Evolutionary conservation across 2,797 vertebrate genomes (phyloP).

Genomic region (Acrocephalus scirpaceus): DNA sequence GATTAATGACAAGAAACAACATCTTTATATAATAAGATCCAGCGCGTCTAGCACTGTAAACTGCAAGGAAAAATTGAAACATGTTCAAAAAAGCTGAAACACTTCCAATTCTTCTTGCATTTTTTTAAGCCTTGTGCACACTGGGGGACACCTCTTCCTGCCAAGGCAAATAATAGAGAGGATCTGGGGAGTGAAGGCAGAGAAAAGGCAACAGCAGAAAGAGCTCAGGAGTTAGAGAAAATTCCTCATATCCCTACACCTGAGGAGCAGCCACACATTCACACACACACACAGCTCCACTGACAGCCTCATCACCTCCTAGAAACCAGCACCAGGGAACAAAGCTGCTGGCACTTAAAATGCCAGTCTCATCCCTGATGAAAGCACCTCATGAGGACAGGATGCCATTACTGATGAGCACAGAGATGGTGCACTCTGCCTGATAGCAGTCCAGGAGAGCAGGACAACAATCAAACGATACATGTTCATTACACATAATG

Average conservation of each 20-base stretch:
- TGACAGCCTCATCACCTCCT: not conserved
- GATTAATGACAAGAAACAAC: conserved; percentile 68
- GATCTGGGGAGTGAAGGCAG: not conserved
- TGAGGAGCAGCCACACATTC: not conserved
- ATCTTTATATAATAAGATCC: conserved; percentile 64
- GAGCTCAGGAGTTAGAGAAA: not conserved
- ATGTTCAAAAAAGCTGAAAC: conserved; percentile 55
- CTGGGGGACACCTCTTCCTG: conserved; percentile 54
- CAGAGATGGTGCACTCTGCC: not conserved
- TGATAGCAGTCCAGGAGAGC: not conserved
- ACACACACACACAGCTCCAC: not conserved
- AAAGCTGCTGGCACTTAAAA: not conserved
- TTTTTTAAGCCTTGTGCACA: conserved; percentile 45
- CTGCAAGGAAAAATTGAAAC: conserved; percentile 64
- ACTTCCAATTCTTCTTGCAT: conserved; percentile 49
- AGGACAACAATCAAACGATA: not conserved
- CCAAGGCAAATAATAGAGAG: conserved; percentile 39
- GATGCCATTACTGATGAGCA: not conserved
- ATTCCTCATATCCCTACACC: rapidly evolving
- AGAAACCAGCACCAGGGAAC: not conserved
- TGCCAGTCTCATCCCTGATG: not conserved
- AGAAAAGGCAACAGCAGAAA: not conserved
- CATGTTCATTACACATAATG: not conserved
- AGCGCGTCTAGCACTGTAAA: conserved; percentile 51
- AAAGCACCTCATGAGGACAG: not conserved